phyloP scores from a whole-genome alignment of 1,140 invertebrate species.

The Drosophila rhopaloa region DNA sequence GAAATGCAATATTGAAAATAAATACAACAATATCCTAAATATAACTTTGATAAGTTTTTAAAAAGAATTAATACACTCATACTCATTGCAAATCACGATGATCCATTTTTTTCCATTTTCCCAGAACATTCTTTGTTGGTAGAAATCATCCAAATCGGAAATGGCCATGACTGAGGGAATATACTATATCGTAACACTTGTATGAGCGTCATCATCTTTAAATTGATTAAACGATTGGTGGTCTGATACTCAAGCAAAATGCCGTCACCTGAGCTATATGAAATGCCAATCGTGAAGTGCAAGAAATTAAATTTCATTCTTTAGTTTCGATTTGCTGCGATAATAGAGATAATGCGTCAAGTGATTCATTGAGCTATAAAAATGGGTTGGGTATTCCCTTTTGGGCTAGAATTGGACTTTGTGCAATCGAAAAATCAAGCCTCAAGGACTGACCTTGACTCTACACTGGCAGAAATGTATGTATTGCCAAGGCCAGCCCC shows the following conservation, averaged over 20 bases:
- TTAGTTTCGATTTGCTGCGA: conserved; percentile 1
- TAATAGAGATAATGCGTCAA: conserved; percentile 17
- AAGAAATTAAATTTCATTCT: conserved; percentile 30
- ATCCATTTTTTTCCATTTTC: conserved; percentile 1
- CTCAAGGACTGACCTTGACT: conserved; percentile 21
- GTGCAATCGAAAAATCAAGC: background rate
- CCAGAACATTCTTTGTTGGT: background rate
- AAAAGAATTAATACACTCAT: background rate
- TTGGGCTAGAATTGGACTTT: conserved; percentile 22
- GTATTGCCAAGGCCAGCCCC: conserved; percentile 5
- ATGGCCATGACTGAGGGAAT: conserved; percentile 7
- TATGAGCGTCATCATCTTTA: conserved; percentile 27
- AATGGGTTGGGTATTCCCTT: conserved; percentile 29
- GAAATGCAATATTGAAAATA: no score
- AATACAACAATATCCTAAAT: background rate
- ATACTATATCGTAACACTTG: conserved; percentile 4
- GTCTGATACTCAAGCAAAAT: conserved; percentile 5
- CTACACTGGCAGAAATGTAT: conserved; percentile 22
- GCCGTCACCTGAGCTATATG: conserved; percentile 18
- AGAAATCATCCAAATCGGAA: conserved; percentile 4
- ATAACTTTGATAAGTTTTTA: background rate
- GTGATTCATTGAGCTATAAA: conserved; percentile 28
- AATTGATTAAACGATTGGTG: conserved; percentile 21
- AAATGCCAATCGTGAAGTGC: conserved; percentile 21
- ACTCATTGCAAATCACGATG: conserved; percentile 4